Conservation (phyloP, 2,888 invertebrate genomes). For the Diadromus collaris region DNA sequence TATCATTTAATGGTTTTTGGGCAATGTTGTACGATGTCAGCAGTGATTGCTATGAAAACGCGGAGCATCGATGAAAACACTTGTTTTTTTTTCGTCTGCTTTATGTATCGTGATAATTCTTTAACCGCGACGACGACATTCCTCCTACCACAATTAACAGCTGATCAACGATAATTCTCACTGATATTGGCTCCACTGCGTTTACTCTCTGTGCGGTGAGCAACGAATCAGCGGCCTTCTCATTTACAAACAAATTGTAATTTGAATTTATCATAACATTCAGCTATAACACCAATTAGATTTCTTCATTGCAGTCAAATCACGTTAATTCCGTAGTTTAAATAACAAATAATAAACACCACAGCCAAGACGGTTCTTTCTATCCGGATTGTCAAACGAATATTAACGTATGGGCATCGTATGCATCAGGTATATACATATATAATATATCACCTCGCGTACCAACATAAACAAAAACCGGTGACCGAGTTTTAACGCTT, state of each 20-base stretch:
- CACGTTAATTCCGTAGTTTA: conserved; percentile 61
- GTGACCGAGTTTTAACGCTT: conserved; percentile 38
- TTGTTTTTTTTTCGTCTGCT: conserved; percentile 16
- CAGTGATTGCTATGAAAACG: conserved; percentile 53
- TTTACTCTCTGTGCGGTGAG: conserved; percentile 1
- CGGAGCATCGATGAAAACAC: conserved; percentile 14
- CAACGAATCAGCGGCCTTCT: background rate
- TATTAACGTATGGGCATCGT: conserved; percentile 22
- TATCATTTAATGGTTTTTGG: conserved; percentile 41
- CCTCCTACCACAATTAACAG: background rate
- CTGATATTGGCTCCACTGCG: background rate
- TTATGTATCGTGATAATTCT: conserved; percentile 7
- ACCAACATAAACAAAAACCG: conserved; percentile 20
- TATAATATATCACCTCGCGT: background rate
- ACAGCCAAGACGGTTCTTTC: conserved; percentile 39
- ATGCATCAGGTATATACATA: conserved; percentile 9
- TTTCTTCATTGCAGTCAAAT: conserved; percentile 73
- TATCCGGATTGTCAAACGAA: conserved; percentile 43
- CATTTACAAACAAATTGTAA: background rate
- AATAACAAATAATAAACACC: conserved; percentile 30
- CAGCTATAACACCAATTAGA: conserved; percentile 27
- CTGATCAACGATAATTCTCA: conserved; percentile 9
- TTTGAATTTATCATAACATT: no score
- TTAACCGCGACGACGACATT: background rate
- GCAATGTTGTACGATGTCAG: conserved; percentile 49